Conservation (phyloP, 2,888 invertebrate species). For the Crossocerus cetratus region DNA sequence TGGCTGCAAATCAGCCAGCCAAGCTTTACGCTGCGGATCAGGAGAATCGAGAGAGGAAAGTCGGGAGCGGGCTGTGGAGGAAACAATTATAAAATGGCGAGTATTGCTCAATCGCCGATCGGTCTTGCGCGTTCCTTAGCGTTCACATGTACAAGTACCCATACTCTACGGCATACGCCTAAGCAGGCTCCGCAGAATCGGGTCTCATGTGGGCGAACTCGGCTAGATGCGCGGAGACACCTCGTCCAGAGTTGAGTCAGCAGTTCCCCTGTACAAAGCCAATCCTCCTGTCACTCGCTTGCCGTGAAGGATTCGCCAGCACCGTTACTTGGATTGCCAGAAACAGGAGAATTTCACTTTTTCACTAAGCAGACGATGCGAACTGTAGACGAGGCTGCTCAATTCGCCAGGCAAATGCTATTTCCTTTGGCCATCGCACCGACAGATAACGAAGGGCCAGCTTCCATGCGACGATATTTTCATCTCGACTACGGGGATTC, state of each 20-base stretch:
- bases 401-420: background rate
- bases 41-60: constrained; percentile 25
- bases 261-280: constrained; percentile 47
- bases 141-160: constrained; percentile 27
- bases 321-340: constrained; percentile 16
- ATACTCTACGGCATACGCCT: constrained; percentile 42
- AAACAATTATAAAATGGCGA: constrained; percentile 60
- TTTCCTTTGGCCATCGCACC: background rate
- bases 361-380: background rate
- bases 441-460: constrained; percentile 17
- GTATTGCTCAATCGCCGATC: constrained; percentile 56
- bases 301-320: constrained; percentile 17
- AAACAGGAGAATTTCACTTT: constrained; percentile 28
- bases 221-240: constrained; percentile 58
- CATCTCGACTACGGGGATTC: constrained; percentile 16
- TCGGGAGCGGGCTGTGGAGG: constrained; percentile 35
- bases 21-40: background rate
- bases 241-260: constrained; percentile 61
- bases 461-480: constrained; percentile 18
- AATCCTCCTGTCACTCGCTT: constrained; percentile 26
- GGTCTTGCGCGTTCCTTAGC: constrained; percentile 41
- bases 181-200: constrained; percentile 45
- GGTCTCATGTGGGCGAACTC: constrained; percentile 61
- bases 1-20: background rate
- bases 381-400: background rate